A percentile compares a stretch with the other conserved stretches of the same genome.
Evolutionary conservation across 2,113 vertebrate species (phyloP).

Genomic region (Camelus bactrianus): DNA sequence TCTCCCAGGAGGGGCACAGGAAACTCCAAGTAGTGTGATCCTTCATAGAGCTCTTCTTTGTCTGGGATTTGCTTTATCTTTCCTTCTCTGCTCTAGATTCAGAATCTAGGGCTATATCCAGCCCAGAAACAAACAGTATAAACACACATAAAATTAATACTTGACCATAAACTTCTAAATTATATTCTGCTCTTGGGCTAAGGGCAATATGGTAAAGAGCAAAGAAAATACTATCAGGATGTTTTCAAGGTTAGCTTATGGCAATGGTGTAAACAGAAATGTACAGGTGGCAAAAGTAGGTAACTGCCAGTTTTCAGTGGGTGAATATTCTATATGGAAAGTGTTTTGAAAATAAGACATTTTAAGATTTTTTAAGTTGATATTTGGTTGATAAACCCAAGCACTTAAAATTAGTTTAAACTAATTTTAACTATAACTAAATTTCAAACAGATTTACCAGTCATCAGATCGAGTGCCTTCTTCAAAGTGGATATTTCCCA

Average conservation of each 20-base stretch:
- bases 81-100: neutral
- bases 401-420: conserved; percentile 43
- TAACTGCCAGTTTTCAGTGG: neutral
- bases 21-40: neutral
- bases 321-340: neutral
- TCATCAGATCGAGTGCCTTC: conserved; percentile 88
- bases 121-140: neutral
- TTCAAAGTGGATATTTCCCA: conserved; percentile 92
- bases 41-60: neutral
- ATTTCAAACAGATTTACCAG: conserved; percentile 85
- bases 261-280: neutral
- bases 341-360: conserved; percentile 25
- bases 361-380: conserved; percentile 45
- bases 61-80: neutral
- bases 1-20: neutral
- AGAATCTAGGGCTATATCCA: neutral
- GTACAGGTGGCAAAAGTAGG: neutral
- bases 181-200: neutral
- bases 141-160: neutral
- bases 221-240: neutral
- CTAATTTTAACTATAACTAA: neutral
- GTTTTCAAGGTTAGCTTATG: neutral
- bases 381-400: conserved; percentile 4
- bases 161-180: neutral
- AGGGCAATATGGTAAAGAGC: conserved; percentile 1